Base-by-base conservation (phyloP, 1,140 invertebrate species). In the Panagrolaimus sp. region DNA sequence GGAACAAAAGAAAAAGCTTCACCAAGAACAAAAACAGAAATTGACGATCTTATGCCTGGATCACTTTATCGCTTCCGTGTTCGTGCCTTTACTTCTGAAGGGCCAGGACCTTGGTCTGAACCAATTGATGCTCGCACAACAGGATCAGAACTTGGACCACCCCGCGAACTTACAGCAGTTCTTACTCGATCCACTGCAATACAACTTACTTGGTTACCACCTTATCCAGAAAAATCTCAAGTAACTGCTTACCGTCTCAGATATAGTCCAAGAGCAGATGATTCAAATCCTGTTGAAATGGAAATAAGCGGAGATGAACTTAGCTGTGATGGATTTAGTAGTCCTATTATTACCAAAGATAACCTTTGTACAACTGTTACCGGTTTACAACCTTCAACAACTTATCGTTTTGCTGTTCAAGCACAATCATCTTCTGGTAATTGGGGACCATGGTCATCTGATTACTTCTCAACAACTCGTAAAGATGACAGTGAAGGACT, bases 81-180 rank as follows among this genome's bases (percentile, higher is more conserved):
- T 16, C 68, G 79, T 23, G 78, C 78, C 13, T 80, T 76, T 65
- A 79, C 77, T n/a, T 79, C 78, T 14, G 77, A 68, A 38, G 80
- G 80, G 25, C 73, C 79, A 23, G 80, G 80, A 57, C 80, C 80
- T 20, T 82, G 80, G 79, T 83, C 81, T n/a, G 80, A 82, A 47
- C 75, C 81, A 57, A 66, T 82, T 44, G 81, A 82, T 51, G 78
- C 78, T 20, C 66, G 81, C 23, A 82, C 80, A 1, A 83, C 80
- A 20, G 72, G 69, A 57, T 74, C 73, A 61, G 80, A 82, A 67
- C 53, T 83, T 61, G 81, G 80, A 23, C 67, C 81, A 8, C 80
- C 80, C n/a, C 70, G 81, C 48, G 80, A 82, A 42, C 67, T 82
- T 16, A 72, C 74, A 11, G 75, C 81, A 38, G 66, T 82, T 31